Evolutionary conservation across 2,888 invertebrate genomes (phyloP).

Genomic region (Athalia cordata): DNA sequence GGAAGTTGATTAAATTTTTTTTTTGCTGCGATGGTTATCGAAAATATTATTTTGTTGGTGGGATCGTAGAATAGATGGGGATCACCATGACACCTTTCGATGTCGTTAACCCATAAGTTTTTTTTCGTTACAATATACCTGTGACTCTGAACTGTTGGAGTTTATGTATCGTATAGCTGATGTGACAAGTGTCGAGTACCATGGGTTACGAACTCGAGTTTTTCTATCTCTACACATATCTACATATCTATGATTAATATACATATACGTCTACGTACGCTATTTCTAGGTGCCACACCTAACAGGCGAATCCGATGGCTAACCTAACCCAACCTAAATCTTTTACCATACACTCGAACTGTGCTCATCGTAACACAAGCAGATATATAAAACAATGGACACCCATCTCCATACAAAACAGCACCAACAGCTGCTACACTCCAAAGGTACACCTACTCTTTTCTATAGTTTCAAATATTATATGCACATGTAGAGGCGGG

Average conservation of each 20-base stretch:
- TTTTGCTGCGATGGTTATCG: background rate
- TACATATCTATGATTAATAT: too few species aligned
- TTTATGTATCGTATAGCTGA: too few species aligned
- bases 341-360: background rate
- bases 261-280: constrained; percentile 3
- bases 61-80: constrained; percentile 57
- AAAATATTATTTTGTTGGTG: constrained; percentile 15
- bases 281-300: constrained; percentile 32
- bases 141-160: too few species aligned
- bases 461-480: background rate
- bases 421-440: background rate
- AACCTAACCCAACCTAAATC: background rate
- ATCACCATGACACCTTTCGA: constrained; percentile 69
- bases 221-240: too few species aligned
- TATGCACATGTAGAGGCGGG: background rate
- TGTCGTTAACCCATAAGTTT: constrained; percentile 60
- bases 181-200: constrained; percentile 39
- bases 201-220: background rate
- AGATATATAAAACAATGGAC: constrained; percentile 6
- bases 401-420: constrained; percentile 37
- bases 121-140: too few species aligned
- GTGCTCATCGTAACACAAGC: constrained; percentile 9
- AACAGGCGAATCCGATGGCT: constrained; percentile 13
- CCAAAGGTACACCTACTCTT: background rate
- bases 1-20: too few species aligned